phyloP scores from a whole-genome alignment of 1,140 invertebrate species.

The Caenorhabditis remanei region DNA sequence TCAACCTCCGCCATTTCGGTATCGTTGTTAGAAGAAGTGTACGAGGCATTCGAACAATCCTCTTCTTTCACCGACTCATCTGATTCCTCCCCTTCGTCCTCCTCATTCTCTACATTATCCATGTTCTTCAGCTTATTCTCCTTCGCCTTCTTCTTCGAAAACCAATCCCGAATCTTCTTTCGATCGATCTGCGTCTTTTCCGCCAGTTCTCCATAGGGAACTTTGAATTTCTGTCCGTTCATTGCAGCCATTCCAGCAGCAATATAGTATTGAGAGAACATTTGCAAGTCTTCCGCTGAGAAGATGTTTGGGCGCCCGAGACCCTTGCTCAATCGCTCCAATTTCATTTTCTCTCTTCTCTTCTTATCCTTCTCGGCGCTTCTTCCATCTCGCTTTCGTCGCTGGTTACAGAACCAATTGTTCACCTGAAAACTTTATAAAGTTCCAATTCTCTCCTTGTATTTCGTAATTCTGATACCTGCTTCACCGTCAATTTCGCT shows the following conservation, averaged over 20 bases:
- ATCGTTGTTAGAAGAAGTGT: no score
- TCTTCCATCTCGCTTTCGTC: slow-evolving; percentile 4
- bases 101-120: not conserved
- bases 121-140: slow-evolving; percentile 5
- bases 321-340: not conserved
- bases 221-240: not conserved
- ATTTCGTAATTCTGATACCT: not conserved
- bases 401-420: slow-evolving; percentile 37
- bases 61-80: no score
- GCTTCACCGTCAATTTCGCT: not conserved
- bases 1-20: no score
- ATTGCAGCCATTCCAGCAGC: not conserved
- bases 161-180: slow-evolving; percentile 45
- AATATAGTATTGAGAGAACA: not conserved
- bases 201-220: not conserved
- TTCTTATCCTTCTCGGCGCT: not conserved
- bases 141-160: not conserved
- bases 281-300: not conserved
- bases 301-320: not conserved
- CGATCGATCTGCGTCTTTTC: not conserved
- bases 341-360: not conserved
- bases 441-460: not conserved
- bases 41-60: no score
- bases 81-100: no score
- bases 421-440: not conserved